Percentiles rank a stretch among this genome's conserved stretches.
Conservation (phyloP, 2,797 vertebrate species). For the Catharus ustulatus region DNA sequence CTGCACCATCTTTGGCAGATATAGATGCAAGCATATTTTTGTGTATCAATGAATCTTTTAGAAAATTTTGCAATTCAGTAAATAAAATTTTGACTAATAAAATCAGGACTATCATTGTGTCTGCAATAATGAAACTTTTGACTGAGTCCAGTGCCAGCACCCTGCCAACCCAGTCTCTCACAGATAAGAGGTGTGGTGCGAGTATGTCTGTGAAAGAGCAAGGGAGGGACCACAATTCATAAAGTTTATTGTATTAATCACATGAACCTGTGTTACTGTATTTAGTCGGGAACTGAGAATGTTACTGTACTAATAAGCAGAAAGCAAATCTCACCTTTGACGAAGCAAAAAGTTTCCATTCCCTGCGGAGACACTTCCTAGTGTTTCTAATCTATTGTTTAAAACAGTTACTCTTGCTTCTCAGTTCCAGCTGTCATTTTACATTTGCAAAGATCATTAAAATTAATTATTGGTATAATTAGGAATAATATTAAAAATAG, state of each 20-base stretch:
- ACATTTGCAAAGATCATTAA: neutral
- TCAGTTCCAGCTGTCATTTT: neutral
- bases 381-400: neutral
- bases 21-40: slow-evolving; percentile 16
- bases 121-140: neutral
- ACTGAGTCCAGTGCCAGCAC: neutral
- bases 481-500: neutral
- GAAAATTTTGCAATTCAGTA: neutral
- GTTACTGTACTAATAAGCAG: neutral
- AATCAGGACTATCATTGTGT: slow-evolving; percentile 1
- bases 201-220: neutral
- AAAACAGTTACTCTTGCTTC: neutral
- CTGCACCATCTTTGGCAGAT: neutral
- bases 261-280: neutral
- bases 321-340: slow-evolving; percentile 11
- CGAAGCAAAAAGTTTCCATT: neutral
- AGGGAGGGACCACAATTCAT: neutral
- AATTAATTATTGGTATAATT: neutral
- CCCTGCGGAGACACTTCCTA: slow-evolving; percentile 13
- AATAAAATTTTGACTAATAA: slow-evolving; percentile 29
- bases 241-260: slow-evolving; percentile 7
- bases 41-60: neutral
- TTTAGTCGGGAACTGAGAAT: slow-evolving; percentile 42
- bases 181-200: neutral
- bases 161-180: neutral